Evolutionary conservation across 92 coral and sea anemone species (phyloP).

Genomic region (Palythoa grandiflora): DNA sequence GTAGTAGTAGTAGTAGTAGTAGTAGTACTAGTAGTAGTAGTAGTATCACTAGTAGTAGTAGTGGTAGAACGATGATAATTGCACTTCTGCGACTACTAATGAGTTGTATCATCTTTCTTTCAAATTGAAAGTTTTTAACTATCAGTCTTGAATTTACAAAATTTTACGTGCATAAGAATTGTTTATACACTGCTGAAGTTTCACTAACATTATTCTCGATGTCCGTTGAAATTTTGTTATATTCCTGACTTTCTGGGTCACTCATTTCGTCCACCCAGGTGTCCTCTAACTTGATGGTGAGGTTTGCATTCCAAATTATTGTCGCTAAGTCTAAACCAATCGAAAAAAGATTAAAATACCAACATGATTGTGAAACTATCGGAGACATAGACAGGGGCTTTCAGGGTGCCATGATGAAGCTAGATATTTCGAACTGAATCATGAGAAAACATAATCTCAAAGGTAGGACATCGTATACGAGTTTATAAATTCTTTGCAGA

Average conservation of each 20-base stretch:
- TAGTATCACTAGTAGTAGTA: too few species aligned
- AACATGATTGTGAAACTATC: not conserved
- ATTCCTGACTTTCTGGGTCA: constrained; percentile 15
- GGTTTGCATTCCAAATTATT: constrained; percentile 4
- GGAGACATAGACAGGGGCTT: not conserved
- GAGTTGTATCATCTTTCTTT: not conserved
- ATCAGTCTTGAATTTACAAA: too few species aligned
- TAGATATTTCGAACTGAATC: too few species aligned
- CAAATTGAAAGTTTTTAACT: not conserved
- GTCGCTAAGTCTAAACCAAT: not conserved
- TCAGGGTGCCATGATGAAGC: not conserved
- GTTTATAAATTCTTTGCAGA: too few species aligned
- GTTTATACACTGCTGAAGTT: not conserved
- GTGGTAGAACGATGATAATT: not conserved
- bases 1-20: too few species aligned
- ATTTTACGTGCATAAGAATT: too few species aligned
- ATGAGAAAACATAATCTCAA: too few species aligned
- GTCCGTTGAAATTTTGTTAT: not conserved
- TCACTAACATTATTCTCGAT: constrained; percentile 31
- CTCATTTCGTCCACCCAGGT: constrained; percentile 7
- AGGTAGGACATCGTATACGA: too few species aligned
- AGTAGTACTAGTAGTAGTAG: too few species aligned
- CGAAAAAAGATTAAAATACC: not conserved
- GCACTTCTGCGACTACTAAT: not conserved
- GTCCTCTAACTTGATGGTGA: constrained; percentile 1